These are phyloP conservation scores for Gambelia wislizenii DNA, from an alignment of 2,797 vertebrate genomes.

Conservation along the genomic window DNA sequence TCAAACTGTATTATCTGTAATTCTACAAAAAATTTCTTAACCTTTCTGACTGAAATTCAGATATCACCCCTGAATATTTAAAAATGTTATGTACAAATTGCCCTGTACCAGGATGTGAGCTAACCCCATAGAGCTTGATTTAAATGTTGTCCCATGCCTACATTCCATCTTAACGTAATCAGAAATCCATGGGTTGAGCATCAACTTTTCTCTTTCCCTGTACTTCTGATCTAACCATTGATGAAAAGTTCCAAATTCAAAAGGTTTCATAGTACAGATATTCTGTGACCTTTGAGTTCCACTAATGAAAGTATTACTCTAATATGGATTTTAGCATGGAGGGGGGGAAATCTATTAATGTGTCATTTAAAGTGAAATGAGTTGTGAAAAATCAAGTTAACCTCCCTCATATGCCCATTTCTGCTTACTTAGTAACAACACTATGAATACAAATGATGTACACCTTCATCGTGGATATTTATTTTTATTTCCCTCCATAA, in stretches of 20 bases:
- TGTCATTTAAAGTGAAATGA: background rate
- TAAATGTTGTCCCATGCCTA: background rate
- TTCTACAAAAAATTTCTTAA: background rate
- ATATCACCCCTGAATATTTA: background rate
- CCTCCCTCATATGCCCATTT: background rate
- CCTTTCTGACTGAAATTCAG: background rate
- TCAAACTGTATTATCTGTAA: background rate
- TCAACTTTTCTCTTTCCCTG: background rate
- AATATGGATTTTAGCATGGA: no score
- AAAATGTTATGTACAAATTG: background rate
- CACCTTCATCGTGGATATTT: background rate
- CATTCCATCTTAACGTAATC: background rate
- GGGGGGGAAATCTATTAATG: background rate
- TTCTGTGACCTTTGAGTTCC: background rate
- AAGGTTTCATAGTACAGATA: background rate
- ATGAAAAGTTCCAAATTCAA: background rate
- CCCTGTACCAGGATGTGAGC: background rate
- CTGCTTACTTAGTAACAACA: background rate
- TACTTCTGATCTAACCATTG: background rate
- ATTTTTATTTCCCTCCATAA: conserved; percentile 20
- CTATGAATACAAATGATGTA: background rate
- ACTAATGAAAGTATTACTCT: background rate
- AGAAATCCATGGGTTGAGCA: background rate
- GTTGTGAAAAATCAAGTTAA: background rate
- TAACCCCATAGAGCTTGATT: background rate